Evolutionary conservation across 2,113 vertebrate species (phyloP), one percentile per base, ranked within the genome.

Genomic region (Grantiella picta): DNA sequence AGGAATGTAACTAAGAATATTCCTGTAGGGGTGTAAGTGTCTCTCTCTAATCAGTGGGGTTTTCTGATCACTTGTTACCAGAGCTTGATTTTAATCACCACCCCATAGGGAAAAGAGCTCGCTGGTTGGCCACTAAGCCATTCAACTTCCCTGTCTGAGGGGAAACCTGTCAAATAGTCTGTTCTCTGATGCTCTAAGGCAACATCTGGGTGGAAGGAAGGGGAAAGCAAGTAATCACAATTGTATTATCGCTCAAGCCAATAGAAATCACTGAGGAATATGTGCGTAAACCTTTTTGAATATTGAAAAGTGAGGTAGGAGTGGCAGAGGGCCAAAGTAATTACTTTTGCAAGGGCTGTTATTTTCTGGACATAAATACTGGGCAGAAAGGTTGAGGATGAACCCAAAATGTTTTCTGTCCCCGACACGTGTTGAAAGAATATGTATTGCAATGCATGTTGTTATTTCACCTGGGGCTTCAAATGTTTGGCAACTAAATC

Each of bases 251-350:
- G 4, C 53, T 38, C 69, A 82, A 65, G 91, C 85, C 59, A 90
- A 2, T 80, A 91, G 88, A 94, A 94, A 38, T 96, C 47, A 68
- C 84, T 29, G 47, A 90, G 69, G 87, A 76, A 44, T 89, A 90
- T 88, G 81, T 87, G 47, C 72, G 33, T 88, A 91, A 92, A 91
- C 92, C 81, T 94, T 95, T 93, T 56, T 92, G 88, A 95, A 94
- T 94, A 92, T 65, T 95, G 88, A 79, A 82, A 95, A 90, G 49
- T 90, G 72, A 95, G 68, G 60, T 88, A 85, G 94, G 66, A 86
- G 66, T 14, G 49, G 81, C 95, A 89, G 94, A 96, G 86, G 94
- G 96, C 81, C 89, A 91, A 93, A 93, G 49, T 91, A 84, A 89
- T 90, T 89, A 90, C 49, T 95, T 92, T 82, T 95, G 23, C 27